Base-by-base conservation (phyloP, 2,888 invertebrate species). In the Phalangium opilio region DNA sequence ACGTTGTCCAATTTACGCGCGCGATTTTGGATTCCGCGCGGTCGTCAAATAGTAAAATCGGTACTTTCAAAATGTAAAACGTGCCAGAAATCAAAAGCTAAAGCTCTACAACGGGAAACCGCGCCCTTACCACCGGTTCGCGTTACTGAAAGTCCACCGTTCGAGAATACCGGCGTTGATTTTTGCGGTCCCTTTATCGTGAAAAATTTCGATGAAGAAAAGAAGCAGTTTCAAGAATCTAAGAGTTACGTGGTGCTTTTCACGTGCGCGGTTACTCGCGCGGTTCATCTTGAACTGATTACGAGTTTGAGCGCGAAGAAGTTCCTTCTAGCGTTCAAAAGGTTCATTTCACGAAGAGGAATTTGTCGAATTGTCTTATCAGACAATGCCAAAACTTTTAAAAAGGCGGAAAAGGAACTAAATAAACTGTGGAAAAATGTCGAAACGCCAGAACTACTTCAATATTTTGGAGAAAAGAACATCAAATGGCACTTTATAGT, bases 381-480 rank as follows among this genome's bases (percentile, higher is more conserved):
- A 4, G 55, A 58, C 21, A 55, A 56, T 43, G 54, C 43, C 0
- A 57, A 48, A 1, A 56, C 53, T 33, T 57, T 59, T 40, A 44
- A 53, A 4, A 54, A 54, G 2, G 50, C 45, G 12, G 27, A 44
- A 17, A 43, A 32, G 1, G 49, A 52, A 45, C 19, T 55, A 12
- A 36, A 45, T 32, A 41, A 33, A 14, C 42, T 45, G 7, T 17
- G 18, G 12, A 32, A 15, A 7, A 7, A 27, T 3, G 41, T 48
- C 2, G 12, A 34, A 14, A 35, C 14, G 1, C 39, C 17, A 2
- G 1, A 48, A 10, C 1, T 44, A 2, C 2, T 17, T 19, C 3
- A 14, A 3, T 44, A 34, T 44, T 35, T 57, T 10, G 18, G 43
- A 1, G 11, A 47, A 2, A 48, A 54, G 32, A 32, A 33, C 3